Evolutionary conservation across 2,113 vertebrate genomes (phyloP), one percentile per base, ranked within the genome.

Genomic region (Thymallus thymallus): DNA sequence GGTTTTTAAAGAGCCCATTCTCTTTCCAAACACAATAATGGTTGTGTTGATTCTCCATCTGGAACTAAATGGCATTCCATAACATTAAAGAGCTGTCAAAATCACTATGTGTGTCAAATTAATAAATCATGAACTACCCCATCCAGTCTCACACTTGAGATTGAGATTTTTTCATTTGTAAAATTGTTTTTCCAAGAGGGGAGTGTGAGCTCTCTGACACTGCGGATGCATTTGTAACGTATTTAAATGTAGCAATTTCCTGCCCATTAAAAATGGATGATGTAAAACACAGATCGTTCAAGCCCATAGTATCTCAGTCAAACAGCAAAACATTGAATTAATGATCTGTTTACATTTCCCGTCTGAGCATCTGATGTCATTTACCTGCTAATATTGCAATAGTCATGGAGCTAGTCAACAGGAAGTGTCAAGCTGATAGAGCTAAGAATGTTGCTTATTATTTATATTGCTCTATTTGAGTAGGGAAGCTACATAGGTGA

Each of bases 61-160:
- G 69, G 56, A 84, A 84, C 48, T 58, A 29, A 85, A 84, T 81
- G 68, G 55, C 67, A 24, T 71, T 85, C 58, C 60, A 51, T 79
- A 82, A 77, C 72, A 79, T 85, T 79, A 81, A 85, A 78, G 62
- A 80, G 76, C 76, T 82, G 80, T 85, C 12, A 77, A 82, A 87
- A 80, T 84, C 69, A 75, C 80, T 80, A 70, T 67, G 45, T 77
- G 75, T 71, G 7, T 20, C 0, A 4, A 75, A 84, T 89, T 58
- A 88, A 90, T 90, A 87, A 90, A 88, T 86, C 66, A 89, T 79
- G 75, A 89, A 72, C 74, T 29, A 20, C 55, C 29, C 60, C 29
- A 76, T 84, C 78, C 80, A 58, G 81, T 82, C 73, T 76, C 65
- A 85, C 77, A 70, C 35, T 0, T 69, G 69, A 81, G 67, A 69